Base-by-base conservation (phyloP, 2,113 vertebrate species). In the Neogobius melanostomus region DNA sequence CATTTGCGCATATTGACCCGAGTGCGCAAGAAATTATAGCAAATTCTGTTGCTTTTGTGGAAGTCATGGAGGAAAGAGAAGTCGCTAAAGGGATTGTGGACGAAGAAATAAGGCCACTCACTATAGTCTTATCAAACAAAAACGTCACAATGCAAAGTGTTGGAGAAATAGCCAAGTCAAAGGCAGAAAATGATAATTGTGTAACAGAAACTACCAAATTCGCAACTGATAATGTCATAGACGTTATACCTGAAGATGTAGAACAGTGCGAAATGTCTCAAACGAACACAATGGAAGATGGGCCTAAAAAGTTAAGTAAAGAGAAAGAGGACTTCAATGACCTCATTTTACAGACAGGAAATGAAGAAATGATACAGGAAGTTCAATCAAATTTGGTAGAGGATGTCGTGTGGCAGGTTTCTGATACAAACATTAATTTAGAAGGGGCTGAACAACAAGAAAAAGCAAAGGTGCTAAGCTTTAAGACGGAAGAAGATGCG, bases 301-400 rank as follows among this genome's bases (percentile, higher is more conserved):
- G 69, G 6, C 17, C 42, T 4, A 80, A 73, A 71, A 69, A 80
- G 59, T 88, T 81, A 17, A 77, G 87, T 59, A 84, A 85, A 21
- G 86, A 90, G 45, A 82, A 89, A 76, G 47, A 54, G n/a, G 71
- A 54, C 7, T 47, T 76, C 4, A 6, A 1, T 6, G 1, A 28
- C 28, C 9, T 11, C 3, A 0, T n/a, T 57, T 57, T 52, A 53
- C 52, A 21, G 21, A 21, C 21, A 21, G 21, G 21, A 21, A 21
- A 64, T 9, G 21, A 7, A n/a, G 46, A 62, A 0, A 6, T 68
- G 8, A 45, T 36, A 36, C 28, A 0, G n/a, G 36, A 79, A 62
- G 52, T 67, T 36, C 77, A 54, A 10, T 10, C 10, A n/a, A 59
- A 11, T 61, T 15, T 43, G 57, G 42, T n/a, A 1, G 42, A 44